phyloP scores from a whole-genome alignment of 2,797 vertebrate species.

The Pelobates cultripes region DNA sequence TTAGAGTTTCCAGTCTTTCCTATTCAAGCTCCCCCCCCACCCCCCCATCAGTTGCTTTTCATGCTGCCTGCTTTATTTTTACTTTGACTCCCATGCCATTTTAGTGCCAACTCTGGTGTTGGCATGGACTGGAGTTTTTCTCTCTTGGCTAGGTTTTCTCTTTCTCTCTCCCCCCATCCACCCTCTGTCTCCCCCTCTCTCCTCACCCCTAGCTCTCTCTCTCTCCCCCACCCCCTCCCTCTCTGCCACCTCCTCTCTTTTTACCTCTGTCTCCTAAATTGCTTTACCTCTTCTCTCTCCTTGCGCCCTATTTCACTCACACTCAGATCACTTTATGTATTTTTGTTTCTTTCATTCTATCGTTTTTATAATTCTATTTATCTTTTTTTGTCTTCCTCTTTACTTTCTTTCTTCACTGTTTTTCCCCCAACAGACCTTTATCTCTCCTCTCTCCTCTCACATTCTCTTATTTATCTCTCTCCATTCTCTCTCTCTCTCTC shows the following conservation, averaged over 20 bases:
- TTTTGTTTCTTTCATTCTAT: background rate
- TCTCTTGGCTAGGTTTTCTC: slow-evolving; percentile 34
- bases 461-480: too few relatives aligned
- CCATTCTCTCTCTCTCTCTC: background rate
- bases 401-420: background rate
- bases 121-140: slow-evolving; percentile 46
- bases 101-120: slow-evolving; percentile 51
- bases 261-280: background rate
- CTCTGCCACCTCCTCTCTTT: background rate
- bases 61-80: slow-evolving; percentile 16
- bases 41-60: background rate
- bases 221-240: background rate
- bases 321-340: background rate
- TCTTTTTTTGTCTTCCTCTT: background rate
- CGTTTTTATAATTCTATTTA: slow-evolving; percentile 17
- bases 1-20: background rate
- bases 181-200: slow-evolving; percentile 35
- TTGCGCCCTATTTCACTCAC: background rate
- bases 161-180: slow-evolving; percentile 35
- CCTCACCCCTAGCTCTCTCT: slow-evolving; percentile 5
- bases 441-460: too few relatives aligned
- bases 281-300: background rate
- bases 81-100: slow-evolving; percentile 21
- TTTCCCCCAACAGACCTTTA: too few relatives aligned
- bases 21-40: background rate